Evolutionary conservation across 1,140 invertebrate species (phyloP).

Genomic region (Drosophila teissieri): DNA sequence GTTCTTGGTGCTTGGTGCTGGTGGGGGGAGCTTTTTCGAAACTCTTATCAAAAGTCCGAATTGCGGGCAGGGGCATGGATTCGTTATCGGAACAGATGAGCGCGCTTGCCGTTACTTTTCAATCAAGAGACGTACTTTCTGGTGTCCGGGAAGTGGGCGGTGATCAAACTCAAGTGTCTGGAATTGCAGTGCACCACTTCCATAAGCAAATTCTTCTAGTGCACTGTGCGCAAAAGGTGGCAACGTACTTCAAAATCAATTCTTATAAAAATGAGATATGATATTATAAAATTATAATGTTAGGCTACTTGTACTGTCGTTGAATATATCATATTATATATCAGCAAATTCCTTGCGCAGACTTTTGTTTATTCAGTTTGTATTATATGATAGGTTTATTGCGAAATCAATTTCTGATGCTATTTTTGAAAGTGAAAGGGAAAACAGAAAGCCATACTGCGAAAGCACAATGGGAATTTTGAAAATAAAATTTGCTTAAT

Average conservation of each 20-base stretch:
- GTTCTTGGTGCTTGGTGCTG: neutral
- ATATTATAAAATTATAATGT: no score
- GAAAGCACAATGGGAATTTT: neutral
- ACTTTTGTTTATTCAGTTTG: no score
- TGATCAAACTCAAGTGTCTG: slow-evolving; percentile 34
- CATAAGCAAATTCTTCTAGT: neutral
- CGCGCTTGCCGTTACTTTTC: slow-evolving; percentile 17
- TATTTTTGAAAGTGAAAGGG: slow-evolving; percentile 22
- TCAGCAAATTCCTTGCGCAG: no score
- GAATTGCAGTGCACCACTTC: slow-evolving; percentile 25
- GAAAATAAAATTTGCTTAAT: neutral
- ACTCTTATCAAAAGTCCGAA: slow-evolving; percentile 42
- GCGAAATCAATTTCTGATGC: slow-evolving; percentile 1
- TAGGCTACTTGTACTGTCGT: no score
- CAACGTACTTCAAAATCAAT: no score
- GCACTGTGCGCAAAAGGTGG: neutral
- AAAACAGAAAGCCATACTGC: neutral
- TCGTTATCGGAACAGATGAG: slow-evolving; percentile 42
- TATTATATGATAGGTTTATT: neutral
- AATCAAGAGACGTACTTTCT: slow-evolving; percentile 24
- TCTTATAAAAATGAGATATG: no score
- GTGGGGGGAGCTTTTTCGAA: slow-evolving; percentile 44
- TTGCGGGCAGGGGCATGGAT: slow-evolving; percentile 10
- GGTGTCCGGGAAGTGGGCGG: slow-evolving; percentile 3
- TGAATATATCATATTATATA: no score